Base-by-base conservation (phyloP, 2,113 vertebrate genomes). In the Hystrix brachyura region DNA sequence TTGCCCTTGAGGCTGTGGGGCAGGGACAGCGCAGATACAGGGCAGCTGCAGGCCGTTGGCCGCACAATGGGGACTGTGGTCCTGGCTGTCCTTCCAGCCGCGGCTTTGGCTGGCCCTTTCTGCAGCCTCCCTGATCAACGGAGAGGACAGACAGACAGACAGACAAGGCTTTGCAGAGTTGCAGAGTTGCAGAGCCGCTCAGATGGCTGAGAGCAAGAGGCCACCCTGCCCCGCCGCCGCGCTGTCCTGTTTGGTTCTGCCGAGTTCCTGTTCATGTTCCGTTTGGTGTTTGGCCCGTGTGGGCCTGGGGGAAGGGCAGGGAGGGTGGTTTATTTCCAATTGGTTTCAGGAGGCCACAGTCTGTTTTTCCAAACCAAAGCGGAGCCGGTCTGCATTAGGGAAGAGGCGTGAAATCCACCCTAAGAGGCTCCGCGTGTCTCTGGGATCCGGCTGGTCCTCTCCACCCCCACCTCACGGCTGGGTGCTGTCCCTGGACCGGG, bases 351-450 rank as follows among this genome's bases (percentile, higher is more conserved):
- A 93, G 95, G 74, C 80, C 83, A 74, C 71, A 95, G 65, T 78
- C 48, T 83, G 83, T 93, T 83, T 95, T 90, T 76, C 92, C 43
- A 0, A 76, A 80, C n/a, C 38, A 55, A 67, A 94, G 94, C 7
- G 1, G 90, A 97, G 94, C 91, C 76, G 29, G 96, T 97, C 95
- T 62, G 19, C 97, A 97, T 91, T 74, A 97, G 87, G 90, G 64
- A 80, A 94, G 67, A 83, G 48, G 74, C 88, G 1, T 91, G 97
- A 97, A 96, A 97, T 97, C 87, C 95, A 83, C 79, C 91, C 94
- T 91, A 78, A 94, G 91, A 21, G 3, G 85, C 92, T 96, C 94
- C 38, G 29, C 11, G 1, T 96, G 94, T 97, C 80, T 78, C 87
- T 0, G 0, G 76, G 88, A 94, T 38, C 90, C 34, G 23, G 46